Conservation (phyloP, 2,888 invertebrate species). For the Archaeoteleia sp. region DNA sequence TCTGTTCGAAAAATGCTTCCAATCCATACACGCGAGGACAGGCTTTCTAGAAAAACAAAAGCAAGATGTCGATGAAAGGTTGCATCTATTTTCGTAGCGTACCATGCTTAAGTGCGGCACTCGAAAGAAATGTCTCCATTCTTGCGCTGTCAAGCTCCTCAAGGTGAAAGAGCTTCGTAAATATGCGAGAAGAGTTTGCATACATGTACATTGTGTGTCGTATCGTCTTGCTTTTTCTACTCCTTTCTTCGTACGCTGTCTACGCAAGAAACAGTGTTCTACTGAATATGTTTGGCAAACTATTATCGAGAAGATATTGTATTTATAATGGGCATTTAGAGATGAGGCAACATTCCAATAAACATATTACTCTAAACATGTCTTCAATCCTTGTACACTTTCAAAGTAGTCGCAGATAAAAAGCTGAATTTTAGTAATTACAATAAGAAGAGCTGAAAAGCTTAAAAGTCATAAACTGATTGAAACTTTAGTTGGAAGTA, state of each 20-base stretch:
- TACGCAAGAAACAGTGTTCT: conserved; percentile 17
- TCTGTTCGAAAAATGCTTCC: conserved; percentile 39
- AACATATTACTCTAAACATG: too few relatives aligned
- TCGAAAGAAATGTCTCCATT: conserved; percentile 32
- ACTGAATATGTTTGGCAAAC: conserved; percentile 13
- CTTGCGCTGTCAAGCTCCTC: conserved; percentile 24
- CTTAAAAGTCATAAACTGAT: too few relatives aligned
- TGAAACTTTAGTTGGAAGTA: too few relatives aligned
- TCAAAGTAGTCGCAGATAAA: too few relatives aligned
- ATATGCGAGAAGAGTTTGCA: conserved; percentile 28
- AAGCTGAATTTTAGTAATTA: too few relatives aligned
- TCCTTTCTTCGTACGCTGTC: conserved; percentile 1
- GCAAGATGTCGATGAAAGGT: conserved; percentile 34
- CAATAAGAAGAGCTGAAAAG: too few relatives aligned
- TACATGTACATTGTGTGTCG: conserved; percentile 18
- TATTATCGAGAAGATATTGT: too few relatives aligned
- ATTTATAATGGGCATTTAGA: too few relatives aligned
- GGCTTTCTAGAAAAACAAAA: conserved; percentile 47
- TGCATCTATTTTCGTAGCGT: conserved; percentile 29
- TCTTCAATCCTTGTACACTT: too few relatives aligned
- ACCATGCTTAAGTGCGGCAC: conserved; percentile 26
- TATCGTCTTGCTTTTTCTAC: conserved; percentile 22
- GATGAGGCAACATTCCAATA: too few relatives aligned
- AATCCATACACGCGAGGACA: conserved; percentile 21
- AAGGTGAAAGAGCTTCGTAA: conserved; percentile 11